Evolutionary conservation across 2,113 vertebrate species (phyloP).

Genomic region (Melierax canorus): DNA sequence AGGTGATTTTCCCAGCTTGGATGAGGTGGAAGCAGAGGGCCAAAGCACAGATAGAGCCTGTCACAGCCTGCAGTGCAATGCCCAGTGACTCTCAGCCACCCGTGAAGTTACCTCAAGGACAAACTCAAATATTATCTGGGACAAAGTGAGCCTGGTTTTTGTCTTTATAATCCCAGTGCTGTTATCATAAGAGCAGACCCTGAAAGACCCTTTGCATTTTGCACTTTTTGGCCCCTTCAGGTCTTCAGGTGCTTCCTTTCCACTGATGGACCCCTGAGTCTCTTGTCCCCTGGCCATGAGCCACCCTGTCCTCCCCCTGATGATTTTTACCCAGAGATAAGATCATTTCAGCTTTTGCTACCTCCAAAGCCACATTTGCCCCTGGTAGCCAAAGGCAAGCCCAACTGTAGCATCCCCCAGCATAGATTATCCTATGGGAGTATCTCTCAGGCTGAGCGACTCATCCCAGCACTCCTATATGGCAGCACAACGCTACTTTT

Average conservation of each 20-base stretch:
- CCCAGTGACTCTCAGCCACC: background rate
- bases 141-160: background rate
- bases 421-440: background rate
- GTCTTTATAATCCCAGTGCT: background rate
- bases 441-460: background rate
- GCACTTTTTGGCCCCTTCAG: background rate
- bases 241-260: background rate
- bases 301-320: background rate
- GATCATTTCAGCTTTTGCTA: background rate
- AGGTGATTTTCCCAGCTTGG: background rate
- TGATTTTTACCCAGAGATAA: background rate
- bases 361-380: background rate
- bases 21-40: background rate
- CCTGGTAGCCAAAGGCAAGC: background rate
- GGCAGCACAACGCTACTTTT: fast-evolving
- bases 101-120: background rate
- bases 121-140: background rate
- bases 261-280: background rate
- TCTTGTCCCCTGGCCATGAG: background rate
- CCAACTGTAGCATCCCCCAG: background rate
- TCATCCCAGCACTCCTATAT: background rate
- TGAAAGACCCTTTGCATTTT: background rate
- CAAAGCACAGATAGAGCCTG: background rate
- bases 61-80: background rate
- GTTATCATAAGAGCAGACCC: background rate